Conservation (phyloP, 2,888 invertebrate genomes). For the Aquatica leii region DNA sequence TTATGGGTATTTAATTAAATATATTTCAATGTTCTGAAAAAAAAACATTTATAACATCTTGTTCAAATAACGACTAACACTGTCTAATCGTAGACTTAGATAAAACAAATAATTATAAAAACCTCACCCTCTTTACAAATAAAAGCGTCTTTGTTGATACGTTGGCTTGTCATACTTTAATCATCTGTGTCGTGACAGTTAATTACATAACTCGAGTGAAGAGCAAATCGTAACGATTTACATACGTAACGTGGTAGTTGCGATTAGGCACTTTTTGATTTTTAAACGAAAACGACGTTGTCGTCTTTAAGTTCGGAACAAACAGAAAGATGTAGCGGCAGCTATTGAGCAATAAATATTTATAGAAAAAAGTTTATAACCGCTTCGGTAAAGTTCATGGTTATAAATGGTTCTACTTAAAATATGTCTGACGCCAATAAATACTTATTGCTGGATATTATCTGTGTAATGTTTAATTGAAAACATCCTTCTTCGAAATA, state of each 20-base stretch:
- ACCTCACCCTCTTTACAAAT: conserved; percentile 11
- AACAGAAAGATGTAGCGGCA: background rate
- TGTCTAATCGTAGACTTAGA: too few relatives aligned
- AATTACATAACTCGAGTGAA: conserved; percentile 13
- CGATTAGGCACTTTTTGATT: too few relatives aligned
- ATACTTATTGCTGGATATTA: conserved; percentile 12
- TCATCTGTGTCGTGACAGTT: conserved; percentile 14
- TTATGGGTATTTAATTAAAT: too few relatives aligned
- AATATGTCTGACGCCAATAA: conserved; percentile 14
- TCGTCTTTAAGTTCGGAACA: too few relatives aligned
- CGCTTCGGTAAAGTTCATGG: conserved; percentile 7
- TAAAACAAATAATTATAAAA: conserved; percentile 5
- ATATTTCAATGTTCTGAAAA: too few relatives aligned
- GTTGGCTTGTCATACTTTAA: conserved; percentile 10
- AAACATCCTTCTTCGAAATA: conserved; percentile 15
- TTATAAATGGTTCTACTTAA: conserved; percentile 12
- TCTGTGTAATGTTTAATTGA: conserved; percentile 8
- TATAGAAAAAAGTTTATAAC: conserved; percentile 12
- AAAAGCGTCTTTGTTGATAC: conserved; percentile 9
- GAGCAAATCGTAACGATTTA: conserved; percentile 3
- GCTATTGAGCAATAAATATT: conserved; percentile 12
- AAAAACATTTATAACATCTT: too few relatives aligned
- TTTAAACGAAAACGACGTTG: too few relatives aligned
- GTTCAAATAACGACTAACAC: too few relatives aligned
- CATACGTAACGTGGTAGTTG: background rate